Evolutionary conservation across 2,888 invertebrate genomes (phyloP), one percentile per base, ranked within the genome.

Genomic region (Erebia epiphron): DNA sequence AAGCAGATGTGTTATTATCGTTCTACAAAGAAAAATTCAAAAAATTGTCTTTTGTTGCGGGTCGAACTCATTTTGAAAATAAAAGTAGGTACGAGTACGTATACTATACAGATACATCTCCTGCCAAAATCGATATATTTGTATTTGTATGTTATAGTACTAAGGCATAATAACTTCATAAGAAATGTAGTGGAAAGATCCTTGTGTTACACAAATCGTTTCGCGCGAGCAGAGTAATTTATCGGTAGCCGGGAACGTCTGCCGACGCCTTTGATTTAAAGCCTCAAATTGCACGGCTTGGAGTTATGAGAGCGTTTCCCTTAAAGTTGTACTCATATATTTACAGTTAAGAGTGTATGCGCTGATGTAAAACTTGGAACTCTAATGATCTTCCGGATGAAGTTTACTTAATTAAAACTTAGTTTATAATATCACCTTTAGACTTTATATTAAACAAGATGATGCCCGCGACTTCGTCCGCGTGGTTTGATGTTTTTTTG

Each of bases 271-370:
- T 81, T 92, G 92, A 93, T 93, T 93, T 93, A 93, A 78, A 84
- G 87, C 85, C 87, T 86, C 84, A 93, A 92, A 93, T 93, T 92
- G 92, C 92, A 89, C 82, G 83, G 83, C 84, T 79, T 79, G 83
- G 81, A 80, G 82, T 83, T 86, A 82, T 85, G 78, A 75, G 77
- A 75, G 80, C 83, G 82, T 84, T 84, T 84, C 81, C 84, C 84
- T 82, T 67, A 66, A 54, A 70, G 64, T 81, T 82, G 57, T 18
- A 41, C 64, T 63, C 46, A 35, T 69, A 35, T 69, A 70, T 70
- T 70, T 61, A 68, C 62, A 66, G 26, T 64, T n/a, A 35, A 5
- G 14, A 64, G 35, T n/a, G n/a, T 64, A 46, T 11, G 26, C 41
- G 10, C 0, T 43, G 21, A 21, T 9, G 62, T 21, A 14, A 14